phyloP scores from a whole-genome alignment of 1,140 invertebrate species.

The Trichonephila inaurata region DNA sequence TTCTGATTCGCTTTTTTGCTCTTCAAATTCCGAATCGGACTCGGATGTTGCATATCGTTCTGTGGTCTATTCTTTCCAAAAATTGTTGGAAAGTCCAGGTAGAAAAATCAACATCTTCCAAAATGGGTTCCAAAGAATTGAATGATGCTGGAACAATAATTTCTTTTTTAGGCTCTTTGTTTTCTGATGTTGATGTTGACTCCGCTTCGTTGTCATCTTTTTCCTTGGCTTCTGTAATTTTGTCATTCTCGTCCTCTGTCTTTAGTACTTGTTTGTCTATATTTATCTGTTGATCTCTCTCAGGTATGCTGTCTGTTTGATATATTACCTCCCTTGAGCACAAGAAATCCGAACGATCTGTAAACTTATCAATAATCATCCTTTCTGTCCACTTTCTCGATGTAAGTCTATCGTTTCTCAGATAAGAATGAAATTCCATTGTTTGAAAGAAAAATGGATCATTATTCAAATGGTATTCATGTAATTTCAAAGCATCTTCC shows the following conservation, averaged over 20 bases:
- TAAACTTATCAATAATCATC: background rate
- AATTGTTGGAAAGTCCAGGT: constrained; percentile 17
- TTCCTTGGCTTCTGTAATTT: background rate
- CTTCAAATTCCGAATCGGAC: constrained; percentile 1
- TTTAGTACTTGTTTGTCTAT: background rate
- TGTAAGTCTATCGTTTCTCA: constrained; percentile 34
- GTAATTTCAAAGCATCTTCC: constrained; percentile 56
- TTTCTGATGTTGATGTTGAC: background rate
- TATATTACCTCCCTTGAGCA: constrained; percentile 21
- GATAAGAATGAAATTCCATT: constrained; percentile 49
- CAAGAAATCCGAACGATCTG: constrained; percentile 22
- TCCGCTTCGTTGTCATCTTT: background rate
- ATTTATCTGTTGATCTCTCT: background rate
- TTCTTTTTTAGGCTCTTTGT: background rate
- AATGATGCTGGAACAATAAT: constrained; percentile 11
- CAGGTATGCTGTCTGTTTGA: background rate
- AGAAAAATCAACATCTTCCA: constrained; percentile 17
- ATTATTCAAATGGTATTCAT: constrained; percentile 10
- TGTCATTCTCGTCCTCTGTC: background rate
- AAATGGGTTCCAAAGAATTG: background rate
- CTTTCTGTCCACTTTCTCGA: constrained; percentile 26
- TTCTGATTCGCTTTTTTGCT: background rate
- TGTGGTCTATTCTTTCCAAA: constrained; percentile 37
- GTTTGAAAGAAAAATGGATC: background rate
- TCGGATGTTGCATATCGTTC: constrained; percentile 63